Conservation (phyloP, 2,888 invertebrate species). For the Tortricodes alternella region DNA sequence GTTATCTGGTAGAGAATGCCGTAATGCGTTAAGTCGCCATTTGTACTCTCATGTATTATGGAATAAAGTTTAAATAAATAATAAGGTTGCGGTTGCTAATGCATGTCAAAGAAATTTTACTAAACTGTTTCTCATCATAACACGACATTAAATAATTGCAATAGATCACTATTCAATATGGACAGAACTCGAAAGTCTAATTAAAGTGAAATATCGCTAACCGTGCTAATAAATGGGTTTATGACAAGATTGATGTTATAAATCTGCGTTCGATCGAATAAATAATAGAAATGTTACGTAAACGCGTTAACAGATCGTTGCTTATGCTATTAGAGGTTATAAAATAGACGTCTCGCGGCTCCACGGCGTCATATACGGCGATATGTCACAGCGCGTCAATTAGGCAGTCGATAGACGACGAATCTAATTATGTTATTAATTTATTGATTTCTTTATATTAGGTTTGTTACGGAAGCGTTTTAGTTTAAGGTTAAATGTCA, state of each 20-base stretch:
- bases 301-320: not conserved
- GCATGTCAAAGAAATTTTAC: not conserved
- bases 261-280: slow-evolving; percentile 13
- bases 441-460: no score
- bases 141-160: slow-evolving; percentile 4
- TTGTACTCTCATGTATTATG: no score
- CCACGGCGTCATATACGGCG: not conserved
- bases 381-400: not conserved
- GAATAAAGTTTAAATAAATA: no score
- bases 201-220: slow-evolving; percentile 10
- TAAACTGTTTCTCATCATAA: slow-evolving; percentile 10
- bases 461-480: no score
- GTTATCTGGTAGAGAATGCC: no score
- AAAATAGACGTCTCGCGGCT: not conserved
- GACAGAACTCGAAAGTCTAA: slow-evolving; percentile 22
- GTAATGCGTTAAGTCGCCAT: no score
- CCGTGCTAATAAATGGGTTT: slow-evolving; percentile 6
- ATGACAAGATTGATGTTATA: slow-evolving; percentile 23
- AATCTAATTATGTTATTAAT: not conserved
- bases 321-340: not conserved
- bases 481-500: no score
- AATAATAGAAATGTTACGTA: slow-evolving; percentile 9
- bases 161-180: slow-evolving; percentile 15
- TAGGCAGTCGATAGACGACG: not conserved
- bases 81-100: not conserved